Base-by-base conservation (phyloP, 1,140 invertebrate genomes). In the Andrena cerasifolii region DNA sequence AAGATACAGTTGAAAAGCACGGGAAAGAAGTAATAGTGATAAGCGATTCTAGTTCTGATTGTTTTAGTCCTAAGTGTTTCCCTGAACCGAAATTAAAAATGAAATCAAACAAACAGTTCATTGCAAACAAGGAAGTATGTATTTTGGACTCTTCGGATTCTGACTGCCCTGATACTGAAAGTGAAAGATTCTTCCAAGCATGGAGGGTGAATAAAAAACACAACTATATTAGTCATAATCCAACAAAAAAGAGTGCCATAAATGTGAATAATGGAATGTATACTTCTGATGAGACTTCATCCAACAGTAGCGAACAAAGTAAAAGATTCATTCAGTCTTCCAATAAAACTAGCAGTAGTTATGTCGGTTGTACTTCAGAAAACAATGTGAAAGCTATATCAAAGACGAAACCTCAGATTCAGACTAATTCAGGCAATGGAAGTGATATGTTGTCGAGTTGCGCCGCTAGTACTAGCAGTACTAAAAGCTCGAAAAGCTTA, bases 31-130 rank as follows among this genome's bases (percentile, higher is more conserved):
- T 78, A 62, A 83, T 89, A 70, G 6, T 86, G 0, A 87, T 89
- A 33, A 87, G 82, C 43, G 85, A 89, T 24, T 83, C 85, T n/a
- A 86, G 81, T 51, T 76, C 58, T 59, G 24, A 26, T 14, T 58
- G 28, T 31, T 59, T 33, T 18, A 33, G 51, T 54, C 31, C 62
- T 56, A 78, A 54, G 47, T 26, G 14, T 66, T 2, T 10, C 49
- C 3, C 58, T n/a, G n/a, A 36, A n/a, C 24, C 31, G 21, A 47
- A 68, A 8, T 58, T 2, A 26, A 56, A 18, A 51, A 40, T 21
- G n/a, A n/a, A n/a, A n/a, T n/a, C n/a, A 7, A 49, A 12, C 2
- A 58, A 40, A 36, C 12, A 21, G 24, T 54, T 6, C 47, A 26
- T 2, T 14, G 26, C 7, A 18, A 51, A 49, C 5, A 45, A 33